Evolutionary conservation across 2,797 vertebrate species (phyloP), one percentile per base, ranked within the genome.

Genomic region (Gephyroberyx darwinii): DNA sequence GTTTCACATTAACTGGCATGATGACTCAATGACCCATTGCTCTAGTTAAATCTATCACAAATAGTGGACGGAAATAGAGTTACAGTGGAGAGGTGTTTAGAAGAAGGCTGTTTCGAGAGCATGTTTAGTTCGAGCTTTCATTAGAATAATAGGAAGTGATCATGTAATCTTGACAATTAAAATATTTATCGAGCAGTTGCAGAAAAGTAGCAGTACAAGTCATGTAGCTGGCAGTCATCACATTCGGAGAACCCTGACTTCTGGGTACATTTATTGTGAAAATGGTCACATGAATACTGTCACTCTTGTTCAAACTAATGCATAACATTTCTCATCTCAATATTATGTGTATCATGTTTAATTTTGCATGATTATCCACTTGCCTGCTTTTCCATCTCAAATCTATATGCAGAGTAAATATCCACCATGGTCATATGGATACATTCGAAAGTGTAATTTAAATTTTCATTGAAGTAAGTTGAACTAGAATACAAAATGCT

Each of bases 351-450:
- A 13, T 69, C 53, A 57, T 66, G n/a, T 78, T 74, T 70, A 30
- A 78, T 81, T 77, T 83, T 31, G 43, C 37, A 63, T 45, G 31
- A 69, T 80, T 85, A 84, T 81, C 64, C 45, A 53, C 79, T 69
- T 22, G 51, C 60, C 53, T 85, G 77, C 51, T 20, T 78, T 84
- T 69, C 62, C 45, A 78, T 78, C 20, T 77, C 43, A 35, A 74
- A 56, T 72, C 19, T 19, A 66, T 45, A 71, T 30, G 37, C 13
- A 59, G 62, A 65, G 76, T 48, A 66, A 65, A 75, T 66, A 50
- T 55, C 65, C 45, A 56, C 12, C 4, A 26, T 37, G 52, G 58
- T 66, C 51, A 71, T 50, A 53, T 1, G 1, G n/a, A 67, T 26
- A 64, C 19, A 60, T 69, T 39, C 33, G 19, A 57, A 69, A 17